Conservation (phyloP, 2,113 vertebrate genomes). For the Tretioscincus oriximinensis region DNA sequence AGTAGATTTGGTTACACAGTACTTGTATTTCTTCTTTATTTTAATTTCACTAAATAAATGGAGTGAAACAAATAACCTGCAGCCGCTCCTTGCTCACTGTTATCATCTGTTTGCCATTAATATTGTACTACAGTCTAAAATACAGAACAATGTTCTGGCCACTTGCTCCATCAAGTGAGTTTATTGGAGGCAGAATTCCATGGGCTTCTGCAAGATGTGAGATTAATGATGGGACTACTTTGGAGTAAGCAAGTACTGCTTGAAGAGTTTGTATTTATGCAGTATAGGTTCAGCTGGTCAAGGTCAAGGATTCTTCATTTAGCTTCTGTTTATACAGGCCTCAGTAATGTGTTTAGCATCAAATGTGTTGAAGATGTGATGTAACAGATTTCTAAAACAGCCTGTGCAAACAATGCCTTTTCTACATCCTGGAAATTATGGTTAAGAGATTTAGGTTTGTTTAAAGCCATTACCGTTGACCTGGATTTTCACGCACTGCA, state of each 20-base stretch:
- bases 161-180: not conserved
- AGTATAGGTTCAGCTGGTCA: not conserved
- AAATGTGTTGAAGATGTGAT: too few relatives aligned
- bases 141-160: not conserved
- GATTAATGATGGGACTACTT: not conserved
- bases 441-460: not conserved
- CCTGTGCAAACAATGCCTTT: too few relatives aligned
- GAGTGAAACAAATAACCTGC: not conserved
- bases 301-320: not conserved
- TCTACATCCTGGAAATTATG: not conserved
- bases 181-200: not conserved
- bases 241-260: not conserved
- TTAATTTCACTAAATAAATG: not conserved
- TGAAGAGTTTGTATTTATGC: not conserved
- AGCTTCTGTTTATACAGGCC: too few relatives aligned
- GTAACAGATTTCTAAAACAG: too few relatives aligned
- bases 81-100: not conserved
- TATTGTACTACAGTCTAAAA: not conserved
- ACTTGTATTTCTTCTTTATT: not conserved
- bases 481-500: not conserved
- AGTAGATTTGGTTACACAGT: not conserved
- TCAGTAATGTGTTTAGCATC: too few relatives aligned
- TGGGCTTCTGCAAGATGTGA: not conserved
- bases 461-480: not conserved
- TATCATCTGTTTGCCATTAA: not conserved